These are phyloP conservation scores for Chunga burmeisteri DNA, from an alignment of 2,113 vertebrate species.

Conservation along the genomic window DNA sequence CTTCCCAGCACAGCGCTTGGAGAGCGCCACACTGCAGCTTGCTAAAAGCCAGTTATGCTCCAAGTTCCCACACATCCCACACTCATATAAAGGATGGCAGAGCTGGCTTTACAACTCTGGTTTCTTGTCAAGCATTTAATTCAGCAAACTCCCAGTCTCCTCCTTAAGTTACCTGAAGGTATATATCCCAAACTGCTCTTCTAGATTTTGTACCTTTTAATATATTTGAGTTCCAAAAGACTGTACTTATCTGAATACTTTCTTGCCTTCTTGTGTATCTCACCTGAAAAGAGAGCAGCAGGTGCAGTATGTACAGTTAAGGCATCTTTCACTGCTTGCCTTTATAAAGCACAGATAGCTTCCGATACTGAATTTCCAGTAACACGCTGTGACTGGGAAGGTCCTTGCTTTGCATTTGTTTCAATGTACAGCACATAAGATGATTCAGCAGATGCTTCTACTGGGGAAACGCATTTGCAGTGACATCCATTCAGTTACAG, in stretches of 20 bases:
- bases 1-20: not conserved
- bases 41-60: not conserved
- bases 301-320: not conserved
- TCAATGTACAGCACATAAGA: not conserved
- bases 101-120: not conserved
- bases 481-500: not conserved
- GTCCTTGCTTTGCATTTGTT: not conserved
- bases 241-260: not conserved
- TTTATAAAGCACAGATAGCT: not conserved
- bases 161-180: not conserved
- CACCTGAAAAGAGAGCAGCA: not conserved
- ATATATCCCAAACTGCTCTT: not conserved
- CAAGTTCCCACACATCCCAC: not conserved
- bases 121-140: not conserved
- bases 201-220: not conserved
- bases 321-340: not conserved
- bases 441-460: not conserved
- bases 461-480: not conserved
- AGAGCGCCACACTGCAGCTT: not conserved
- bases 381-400: not conserved
- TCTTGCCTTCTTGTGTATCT: not conserved
- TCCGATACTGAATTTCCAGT: not conserved
- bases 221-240: not conserved
- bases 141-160: not conserved
- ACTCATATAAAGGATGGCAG: not conserved